These are phyloP conservation scores for Chrosomus eos DNA, from an alignment of 2,797 vertebrate genomes.

Conservation along the genomic window DNA sequence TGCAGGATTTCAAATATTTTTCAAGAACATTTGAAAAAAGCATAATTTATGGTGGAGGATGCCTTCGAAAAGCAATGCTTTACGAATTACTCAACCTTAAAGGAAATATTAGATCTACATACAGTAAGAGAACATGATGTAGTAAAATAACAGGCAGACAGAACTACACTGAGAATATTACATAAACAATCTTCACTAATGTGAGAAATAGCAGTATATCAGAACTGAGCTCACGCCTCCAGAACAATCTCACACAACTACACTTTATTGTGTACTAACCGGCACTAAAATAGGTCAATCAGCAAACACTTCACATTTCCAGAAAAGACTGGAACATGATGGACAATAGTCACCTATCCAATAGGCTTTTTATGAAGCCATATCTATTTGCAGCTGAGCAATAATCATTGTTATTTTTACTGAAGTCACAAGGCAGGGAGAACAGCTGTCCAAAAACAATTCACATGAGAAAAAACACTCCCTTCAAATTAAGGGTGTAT, in stretches of 20 bases:
- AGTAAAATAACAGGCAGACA: background rate
- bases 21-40: background rate
- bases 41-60: background rate
- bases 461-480: conserved; percentile 25
- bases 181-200: conserved; percentile 13
- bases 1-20: background rate
- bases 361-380: conserved; percentile 2
- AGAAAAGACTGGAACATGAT: background rate
- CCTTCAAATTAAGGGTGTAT: background rate
- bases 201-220: background rate
- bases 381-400: conserved; percentile 15
- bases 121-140: background rate
- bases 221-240: conserved; percentile 11
- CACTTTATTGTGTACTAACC: background rate
- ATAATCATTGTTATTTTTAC: conserved; percentile 50
- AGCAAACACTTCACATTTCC: background rate
- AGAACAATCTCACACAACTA: background rate
- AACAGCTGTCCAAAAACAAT: conserved; percentile 45
- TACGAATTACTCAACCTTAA: background rate
- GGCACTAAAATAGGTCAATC: background rate
- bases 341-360: background rate
- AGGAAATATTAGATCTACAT: background rate
- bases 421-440: conserved; percentile 40
- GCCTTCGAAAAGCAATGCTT: background rate
- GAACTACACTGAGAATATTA: background rate